Evolutionary conservation across 2,113 vertebrate species (phyloP).

Genomic region (Corythoichthys intestinalis): DNA sequence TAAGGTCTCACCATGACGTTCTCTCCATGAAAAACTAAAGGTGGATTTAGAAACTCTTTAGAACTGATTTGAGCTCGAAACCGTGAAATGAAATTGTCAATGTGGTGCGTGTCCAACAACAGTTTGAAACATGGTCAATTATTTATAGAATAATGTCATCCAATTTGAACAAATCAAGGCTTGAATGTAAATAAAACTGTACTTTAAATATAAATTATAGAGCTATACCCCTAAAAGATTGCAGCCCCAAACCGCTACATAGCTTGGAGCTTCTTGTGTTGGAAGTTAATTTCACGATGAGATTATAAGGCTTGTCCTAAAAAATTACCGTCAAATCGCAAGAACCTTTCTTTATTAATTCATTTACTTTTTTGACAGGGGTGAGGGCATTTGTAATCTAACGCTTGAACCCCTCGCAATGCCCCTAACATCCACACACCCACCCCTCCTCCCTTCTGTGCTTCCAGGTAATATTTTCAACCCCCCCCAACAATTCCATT

Average conservation of each 20-base stretch:
- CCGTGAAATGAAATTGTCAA: too few species aligned
- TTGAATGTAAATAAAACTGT: too few species aligned
- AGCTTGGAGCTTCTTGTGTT: conserved; percentile 53
- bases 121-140: too few species aligned
- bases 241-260: conserved; percentile 28
- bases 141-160: too few species aligned
- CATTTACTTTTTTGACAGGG: conserved; percentile 48
- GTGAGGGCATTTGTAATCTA: conserved; percentile 67
- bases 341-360: conserved; percentile 49
- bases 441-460: conserved; percentile 5
- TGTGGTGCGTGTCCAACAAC: too few species aligned
- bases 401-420: conserved; percentile 43
- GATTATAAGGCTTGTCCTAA: conserved; percentile 75
- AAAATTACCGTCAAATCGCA: conserved; percentile 69
- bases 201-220: too few species aligned
- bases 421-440: conserved; percentile 21
- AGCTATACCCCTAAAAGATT: neutral
- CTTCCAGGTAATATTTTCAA: conserved; percentile 47
- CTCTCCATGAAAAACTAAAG: too few species aligned
- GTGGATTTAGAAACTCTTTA: too few species aligned
- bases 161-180: too few species aligned
- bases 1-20: too few species aligned
- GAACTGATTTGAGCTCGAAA: too few species aligned
- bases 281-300: conserved; percentile 68
- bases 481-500: conserved; percentile 41